Conservation (phyloP, 2,888 invertebrate species). For the Eumerus sabulonum region DNA sequence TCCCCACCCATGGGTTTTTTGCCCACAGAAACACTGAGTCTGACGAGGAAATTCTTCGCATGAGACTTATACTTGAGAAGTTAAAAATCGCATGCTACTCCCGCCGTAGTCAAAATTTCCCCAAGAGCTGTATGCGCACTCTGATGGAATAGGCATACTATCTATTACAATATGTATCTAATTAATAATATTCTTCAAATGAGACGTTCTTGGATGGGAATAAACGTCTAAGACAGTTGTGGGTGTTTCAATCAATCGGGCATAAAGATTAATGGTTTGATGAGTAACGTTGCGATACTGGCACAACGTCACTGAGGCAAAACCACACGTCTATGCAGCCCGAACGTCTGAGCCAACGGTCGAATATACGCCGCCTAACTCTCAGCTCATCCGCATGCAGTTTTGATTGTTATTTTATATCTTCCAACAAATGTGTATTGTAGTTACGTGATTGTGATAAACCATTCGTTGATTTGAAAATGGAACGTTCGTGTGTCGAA, state of each 20-base stretch:
- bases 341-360: too few relatives aligned
- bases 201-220: conserved; percentile 4
- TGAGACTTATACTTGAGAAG: conserved; percentile 39
- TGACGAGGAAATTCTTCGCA: conserved; percentile 38
- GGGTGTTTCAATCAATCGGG: conserved; percentile 13
- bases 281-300: conserved; percentile 33
- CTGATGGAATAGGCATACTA: conserved; percentile 16
- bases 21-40: background rate
- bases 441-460: conserved; percentile 1
- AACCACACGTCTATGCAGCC: background rate
- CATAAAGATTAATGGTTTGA: conserved; percentile 31
- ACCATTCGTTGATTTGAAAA: background rate
- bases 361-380: background rate
- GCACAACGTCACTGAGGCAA: conserved; percentile 35
- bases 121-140: too few relatives aligned
- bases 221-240: background rate
- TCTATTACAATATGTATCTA: conserved; percentile 12
- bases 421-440: conserved; percentile 9
- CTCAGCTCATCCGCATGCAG: conserved; percentile 24
- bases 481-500: too few relatives aligned
- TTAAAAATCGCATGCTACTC: conserved; percentile 49
- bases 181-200: conserved; percentile 11
- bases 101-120: conserved; percentile 30
- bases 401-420: conserved; percentile 12
- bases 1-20: conserved; percentile 22